Percentiles rank a stretch among this genome's conserved stretches.
These are phyloP conservation scores for Gerris lacustris DNA, from an alignment of 2,888 invertebrate species.

Conservation along the genomic window DNA sequence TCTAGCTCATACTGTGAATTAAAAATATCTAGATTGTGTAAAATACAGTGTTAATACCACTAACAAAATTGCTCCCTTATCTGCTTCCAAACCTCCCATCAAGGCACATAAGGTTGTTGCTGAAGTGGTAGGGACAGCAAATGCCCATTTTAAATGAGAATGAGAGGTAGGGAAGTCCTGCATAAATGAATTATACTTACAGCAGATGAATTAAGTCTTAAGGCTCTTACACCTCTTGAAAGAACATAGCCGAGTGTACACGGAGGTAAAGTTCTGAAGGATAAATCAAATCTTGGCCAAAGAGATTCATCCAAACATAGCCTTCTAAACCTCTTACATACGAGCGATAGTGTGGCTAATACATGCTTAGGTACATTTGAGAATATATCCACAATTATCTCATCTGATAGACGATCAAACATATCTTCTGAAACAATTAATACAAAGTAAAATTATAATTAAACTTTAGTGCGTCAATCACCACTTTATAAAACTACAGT, in stretches of 20 bases:
- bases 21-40: too few relatives aligned
- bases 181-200: slow-evolving; percentile 4
- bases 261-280: slow-evolving; percentile 51
- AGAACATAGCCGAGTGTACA: slow-evolving; percentile 62
- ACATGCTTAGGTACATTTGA: not conserved
- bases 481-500: too few relatives aligned
- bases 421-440: not conserved
- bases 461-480: too few relatives aligned
- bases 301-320: slow-evolving; percentile 71
- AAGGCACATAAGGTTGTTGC: too few relatives aligned
- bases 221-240: slow-evolving; percentile 60
- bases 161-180: too few relatives aligned
- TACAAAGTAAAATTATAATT: too few relatives aligned
- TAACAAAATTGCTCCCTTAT: too few relatives aligned
- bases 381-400: not conserved
- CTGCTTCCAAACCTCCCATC: too few relatives aligned
- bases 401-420: not conserved
- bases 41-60: too few relatives aligned
- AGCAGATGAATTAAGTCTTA: slow-evolving; percentile 44
- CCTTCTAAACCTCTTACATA: slow-evolving; percentile 43
- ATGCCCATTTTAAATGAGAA: too few relatives aligned
- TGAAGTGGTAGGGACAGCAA: too few relatives aligned
- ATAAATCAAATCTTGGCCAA: slow-evolving; percentile 74
- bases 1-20: too few relatives aligned
- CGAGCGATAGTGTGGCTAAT: not conserved